Evolutionary conservation across 2,113 vertebrate genomes (phyloP), one percentile per base, ranked within the genome.

Genomic region (Indicator indicator): DNA sequence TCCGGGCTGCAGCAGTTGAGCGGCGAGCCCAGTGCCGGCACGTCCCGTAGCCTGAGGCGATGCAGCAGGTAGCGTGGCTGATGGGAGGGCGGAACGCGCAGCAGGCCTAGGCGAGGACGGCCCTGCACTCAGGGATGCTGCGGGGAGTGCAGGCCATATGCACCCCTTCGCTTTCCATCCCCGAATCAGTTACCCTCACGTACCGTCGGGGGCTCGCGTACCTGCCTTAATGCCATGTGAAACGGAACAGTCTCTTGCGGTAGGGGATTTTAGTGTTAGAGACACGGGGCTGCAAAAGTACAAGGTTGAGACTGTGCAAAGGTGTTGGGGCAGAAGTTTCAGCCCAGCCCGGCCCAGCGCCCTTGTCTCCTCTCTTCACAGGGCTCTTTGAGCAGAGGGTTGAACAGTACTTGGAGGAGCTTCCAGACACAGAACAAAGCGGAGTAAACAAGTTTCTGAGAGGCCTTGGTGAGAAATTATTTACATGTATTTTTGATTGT

Each of bases 391-490:
- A 99, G 96, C 99, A 99, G 97, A 98, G 99, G 87, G 99, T 98
- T 26, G 99, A 99, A 18, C 99, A 99, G 97, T 99, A 99, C 85
- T 97, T 99, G 95, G 99, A 99, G 76, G 99, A 99, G 97, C 98
- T 99, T 68, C 99, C 99, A 32, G 99, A 99, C 96, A 99, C 99
- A 4, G 99, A 99, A 94, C 99, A 99, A 94, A 99, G 99, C 21
- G 99, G 99, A 83, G 98, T 99, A 63, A 99, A 99, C 98, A 99
- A 99, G 93, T 99, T 99, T 90, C 98, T 99, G 42, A 99, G 98
- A 97, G 99, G 99, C 67, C 98, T 99, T 81, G 99, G 99, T 99
- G 95, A 99, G 99, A 36, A 83, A 26, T 48, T 1, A 20, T 82
- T 58, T 7, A 32, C 4, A 68, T 44, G 9, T 54, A 5, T 32